Conservation (phyloP, 2,797 vertebrate species). For the Manis crassicaudata region DNA sequence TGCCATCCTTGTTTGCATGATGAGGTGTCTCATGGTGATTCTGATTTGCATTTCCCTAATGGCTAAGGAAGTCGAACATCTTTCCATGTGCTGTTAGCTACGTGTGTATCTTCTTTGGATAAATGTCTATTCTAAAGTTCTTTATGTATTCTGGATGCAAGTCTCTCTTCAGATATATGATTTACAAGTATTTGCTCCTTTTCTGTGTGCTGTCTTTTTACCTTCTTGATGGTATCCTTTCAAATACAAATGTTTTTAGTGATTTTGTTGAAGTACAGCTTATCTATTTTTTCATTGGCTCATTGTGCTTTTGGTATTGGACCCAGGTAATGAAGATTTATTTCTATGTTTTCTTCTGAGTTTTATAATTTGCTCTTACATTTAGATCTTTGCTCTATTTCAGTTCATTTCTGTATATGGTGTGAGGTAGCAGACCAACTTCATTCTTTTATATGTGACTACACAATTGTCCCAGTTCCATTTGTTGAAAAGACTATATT, state of each 20-base stretch:
- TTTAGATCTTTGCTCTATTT: constrained; percentile 1
- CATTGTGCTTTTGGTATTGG: neutral
- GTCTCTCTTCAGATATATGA: neutral
- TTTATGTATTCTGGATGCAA: neutral
- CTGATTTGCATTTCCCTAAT: constrained; percentile 18
- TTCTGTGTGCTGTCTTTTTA: neutral
- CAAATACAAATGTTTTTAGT: neutral
- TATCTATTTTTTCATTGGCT: neutral
- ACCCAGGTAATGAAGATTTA: neutral
- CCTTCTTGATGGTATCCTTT: neutral
- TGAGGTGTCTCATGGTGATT: neutral
- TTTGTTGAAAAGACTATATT: neutral
- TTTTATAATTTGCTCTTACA: neutral
- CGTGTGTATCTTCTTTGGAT: neutral
- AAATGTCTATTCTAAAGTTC: neutral
- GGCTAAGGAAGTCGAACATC: neutral
- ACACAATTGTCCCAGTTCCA: neutral
- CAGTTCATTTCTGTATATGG: neutral
- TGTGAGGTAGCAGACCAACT: neutral
- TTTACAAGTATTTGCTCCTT: neutral
- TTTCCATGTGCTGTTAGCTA: neutral
- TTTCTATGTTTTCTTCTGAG: neutral
- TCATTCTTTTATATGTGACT: neutral
- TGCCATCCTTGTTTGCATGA: neutral
- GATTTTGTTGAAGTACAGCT: neutral